Conservation (phyloP, 2,797 vertebrate genomes). For the Platyrinchus mystaceus region DNA sequence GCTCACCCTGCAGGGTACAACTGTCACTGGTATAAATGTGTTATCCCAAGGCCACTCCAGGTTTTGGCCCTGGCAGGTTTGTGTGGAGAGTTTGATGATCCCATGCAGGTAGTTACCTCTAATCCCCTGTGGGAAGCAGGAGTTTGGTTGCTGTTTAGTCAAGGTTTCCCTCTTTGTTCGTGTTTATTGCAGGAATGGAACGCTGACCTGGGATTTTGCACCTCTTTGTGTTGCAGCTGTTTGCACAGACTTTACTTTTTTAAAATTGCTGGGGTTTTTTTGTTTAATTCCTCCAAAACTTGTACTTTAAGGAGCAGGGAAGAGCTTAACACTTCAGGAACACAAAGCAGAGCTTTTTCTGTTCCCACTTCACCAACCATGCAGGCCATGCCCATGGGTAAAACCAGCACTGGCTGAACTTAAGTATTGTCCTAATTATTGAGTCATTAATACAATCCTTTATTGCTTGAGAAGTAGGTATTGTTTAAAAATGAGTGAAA, state of each 20-base stretch:
- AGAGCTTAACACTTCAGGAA: not conserved
- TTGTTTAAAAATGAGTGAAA: not conserved
- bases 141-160: not conserved
- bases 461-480: not conserved
- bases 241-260: not conserved
- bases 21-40: accelerated
- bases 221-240: not conserved
- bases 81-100: not conserved
- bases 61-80: not conserved
- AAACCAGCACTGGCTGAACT: not conserved
- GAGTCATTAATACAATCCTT: not conserved
- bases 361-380: accelerated
- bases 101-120: not conserved
- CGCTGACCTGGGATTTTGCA: accelerated
- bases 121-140: not conserved
- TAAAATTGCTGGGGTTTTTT: not conserved
- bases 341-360: not conserved
- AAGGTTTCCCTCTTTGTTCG: not conserved
- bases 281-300: not conserved
- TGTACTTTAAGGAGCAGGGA: not conserved
- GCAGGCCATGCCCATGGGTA: accelerated
- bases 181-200: not conserved
- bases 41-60: accelerated
- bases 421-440: not conserved
- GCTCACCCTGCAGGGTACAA: not conserved